Percentiles rank a stretch among this genome's conserved stretches.
These are phyloP conservation scores for Charadrius vociferus DNA, from an alignment of 2,113 vertebrate species.

Conservation along the genomic window DNA sequence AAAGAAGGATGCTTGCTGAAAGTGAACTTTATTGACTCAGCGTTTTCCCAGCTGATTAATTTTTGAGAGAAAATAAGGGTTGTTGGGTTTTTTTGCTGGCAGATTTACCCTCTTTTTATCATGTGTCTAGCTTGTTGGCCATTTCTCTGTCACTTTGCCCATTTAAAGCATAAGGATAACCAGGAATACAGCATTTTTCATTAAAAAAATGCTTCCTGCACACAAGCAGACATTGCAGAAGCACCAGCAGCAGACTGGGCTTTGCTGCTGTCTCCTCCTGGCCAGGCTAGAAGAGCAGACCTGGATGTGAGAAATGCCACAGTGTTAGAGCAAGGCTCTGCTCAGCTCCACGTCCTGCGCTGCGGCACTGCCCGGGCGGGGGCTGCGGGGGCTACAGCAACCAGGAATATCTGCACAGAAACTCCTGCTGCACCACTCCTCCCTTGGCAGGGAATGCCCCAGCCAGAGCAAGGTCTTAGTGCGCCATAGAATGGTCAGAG, in stretches of 20 bases:
- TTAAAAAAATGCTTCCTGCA: accelerated
- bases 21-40: not conserved
- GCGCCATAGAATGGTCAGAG: not conserved
- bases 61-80: not conserved
- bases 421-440: not conserved
- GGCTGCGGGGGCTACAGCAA: not conserved
- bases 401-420: not conserved
- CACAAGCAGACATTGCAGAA: not conserved
- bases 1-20: not conserved
- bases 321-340: not conserved
- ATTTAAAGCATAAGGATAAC: not conserved
- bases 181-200: not conserved
- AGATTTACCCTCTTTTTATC: not conserved
- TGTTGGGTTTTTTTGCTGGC: not conserved
- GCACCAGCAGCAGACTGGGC: not conserved
- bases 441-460: not conserved
- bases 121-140: not conserved
- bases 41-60: not conserved
- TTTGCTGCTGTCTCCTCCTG: not conserved
- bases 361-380: too few species aligned
- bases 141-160: not conserved
- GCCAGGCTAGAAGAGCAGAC: not conserved
- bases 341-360: not conserved
- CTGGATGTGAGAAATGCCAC: not conserved
- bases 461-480: not conserved